Conservation (phyloP, 2,113 vertebrate species). For the Orthonyx spaldingii region DNA sequence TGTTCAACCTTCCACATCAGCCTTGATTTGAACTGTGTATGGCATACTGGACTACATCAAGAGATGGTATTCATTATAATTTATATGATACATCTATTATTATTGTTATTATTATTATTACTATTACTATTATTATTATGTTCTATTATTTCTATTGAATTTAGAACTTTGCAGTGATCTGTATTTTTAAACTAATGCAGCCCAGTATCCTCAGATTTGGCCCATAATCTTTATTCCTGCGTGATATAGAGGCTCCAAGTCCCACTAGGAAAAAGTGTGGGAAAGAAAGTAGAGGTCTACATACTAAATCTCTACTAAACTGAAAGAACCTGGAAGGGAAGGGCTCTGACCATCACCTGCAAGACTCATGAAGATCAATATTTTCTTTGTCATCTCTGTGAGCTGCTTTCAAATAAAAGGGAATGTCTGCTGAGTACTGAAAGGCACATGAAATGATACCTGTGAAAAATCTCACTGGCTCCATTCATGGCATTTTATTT, state of each 20-base stretch:
- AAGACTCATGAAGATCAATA: background rate
- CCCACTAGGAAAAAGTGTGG: background rate
- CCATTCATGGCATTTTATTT: background rate
- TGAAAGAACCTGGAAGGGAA: background rate
- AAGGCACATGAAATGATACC: background rate
- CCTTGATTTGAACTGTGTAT: background rate
- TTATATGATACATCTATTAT: background rate
- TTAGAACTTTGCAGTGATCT: background rate
- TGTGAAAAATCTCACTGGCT: background rate
- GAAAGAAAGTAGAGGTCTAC: background rate
- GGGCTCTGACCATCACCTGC: background rate
- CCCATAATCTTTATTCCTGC: background rate
- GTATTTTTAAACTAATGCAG: background rate
- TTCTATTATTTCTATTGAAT: background rate
- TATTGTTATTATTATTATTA: too few relatives aligned
- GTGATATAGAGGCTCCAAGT: background rate
- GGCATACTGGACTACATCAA: background rate
- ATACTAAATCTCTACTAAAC: background rate
- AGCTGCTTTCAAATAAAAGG: background rate
- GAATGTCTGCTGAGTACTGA: background rate
- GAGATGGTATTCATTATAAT: background rate
- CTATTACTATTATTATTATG: too few relatives aligned
- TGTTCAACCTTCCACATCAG: background rate
- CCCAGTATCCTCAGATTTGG: background rate
- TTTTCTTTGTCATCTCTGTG: background rate